phyloP scores from a whole-genome alignment of 2,113 vertebrate species.

The Tylochromis polylepis region DNA sequence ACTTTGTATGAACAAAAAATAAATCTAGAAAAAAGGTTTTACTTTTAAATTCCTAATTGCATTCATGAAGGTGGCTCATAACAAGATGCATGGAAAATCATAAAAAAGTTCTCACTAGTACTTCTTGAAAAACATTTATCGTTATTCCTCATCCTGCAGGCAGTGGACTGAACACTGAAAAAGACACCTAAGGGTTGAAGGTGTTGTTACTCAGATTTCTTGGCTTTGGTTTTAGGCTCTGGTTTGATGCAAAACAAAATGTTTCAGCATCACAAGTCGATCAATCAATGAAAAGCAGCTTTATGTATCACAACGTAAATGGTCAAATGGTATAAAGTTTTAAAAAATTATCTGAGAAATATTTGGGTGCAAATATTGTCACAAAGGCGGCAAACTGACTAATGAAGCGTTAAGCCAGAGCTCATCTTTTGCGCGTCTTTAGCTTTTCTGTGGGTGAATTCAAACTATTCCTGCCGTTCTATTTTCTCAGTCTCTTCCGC shows the following conservation, averaged over 20 bases:
- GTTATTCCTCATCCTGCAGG: background rate
- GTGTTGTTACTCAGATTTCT: background rate
- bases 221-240: background rate
- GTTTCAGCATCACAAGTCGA: background rate
- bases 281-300: background rate
- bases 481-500: background rate
- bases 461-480: background rate
- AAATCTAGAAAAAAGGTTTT: background rate
- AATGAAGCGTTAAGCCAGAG: background rate
- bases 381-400: background rate
- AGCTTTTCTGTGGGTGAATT: background rate
- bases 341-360: background rate
- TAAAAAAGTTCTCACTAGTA: background rate
- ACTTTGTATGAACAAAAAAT: background rate
- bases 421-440: background rate
- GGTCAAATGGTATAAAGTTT: background rate
- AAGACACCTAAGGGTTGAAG: background rate
- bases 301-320: background rate
- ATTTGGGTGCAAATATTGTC: background rate
- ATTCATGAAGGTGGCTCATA: background rate
- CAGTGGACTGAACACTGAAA: background rate
- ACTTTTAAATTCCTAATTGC: background rate
- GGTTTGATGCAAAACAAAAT: background rate
- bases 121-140: background rate
- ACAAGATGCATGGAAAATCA: background rate